Evolutionary conservation across 2,888 invertebrate species (phyloP), one percentile per base, ranked within the genome.

Genomic region (Conops quadrifasciatus): DNA sequence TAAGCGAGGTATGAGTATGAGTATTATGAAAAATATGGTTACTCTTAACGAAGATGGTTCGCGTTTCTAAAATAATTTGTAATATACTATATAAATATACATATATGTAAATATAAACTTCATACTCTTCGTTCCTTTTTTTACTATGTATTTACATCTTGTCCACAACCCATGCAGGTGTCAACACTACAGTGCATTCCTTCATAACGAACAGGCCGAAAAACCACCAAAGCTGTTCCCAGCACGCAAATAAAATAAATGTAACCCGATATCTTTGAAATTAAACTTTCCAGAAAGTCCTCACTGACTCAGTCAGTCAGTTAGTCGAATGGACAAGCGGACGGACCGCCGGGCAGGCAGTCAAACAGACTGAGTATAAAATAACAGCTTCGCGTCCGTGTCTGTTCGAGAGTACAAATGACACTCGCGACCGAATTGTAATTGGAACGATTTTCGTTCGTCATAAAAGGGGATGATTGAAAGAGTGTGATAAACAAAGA

Each of bases 221-320:
- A 53, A 65, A 26, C 28, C 53, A 36, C 13, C 36, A 67, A 68
- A 60, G 51, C 45, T 60, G 47, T 62, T 68, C 49, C 43, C 62
- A 45, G 67, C 56, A 63, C 58, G 36, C 53, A 64, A 72, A 66
- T 51, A 47, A 67, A 59, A 67, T 28, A 43, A 47, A 67, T 45
- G 67, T 69, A 63, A 72, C 56, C 51, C 16, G 67, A 72, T 72
- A 72, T 49, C 64, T 70, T 58, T 67, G 43, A 60, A 64, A 67
- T 51, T 71, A 43, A 71, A 60, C 63, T 62, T 49, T 63, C 59
- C 64, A 67, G 43, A 70, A 72, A 70, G 67, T 28, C 59, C 47
- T 59, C 59, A 9, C 36, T 36, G 5, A 36, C 5, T 36, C 36
- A 36, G 36, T 4, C 36, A 36, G 36, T 36, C 9, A 36, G 36